phyloP scores from a whole-genome alignment of 2,113 vertebrate genomes.

The Emydocephalus ijimae region DNA sequence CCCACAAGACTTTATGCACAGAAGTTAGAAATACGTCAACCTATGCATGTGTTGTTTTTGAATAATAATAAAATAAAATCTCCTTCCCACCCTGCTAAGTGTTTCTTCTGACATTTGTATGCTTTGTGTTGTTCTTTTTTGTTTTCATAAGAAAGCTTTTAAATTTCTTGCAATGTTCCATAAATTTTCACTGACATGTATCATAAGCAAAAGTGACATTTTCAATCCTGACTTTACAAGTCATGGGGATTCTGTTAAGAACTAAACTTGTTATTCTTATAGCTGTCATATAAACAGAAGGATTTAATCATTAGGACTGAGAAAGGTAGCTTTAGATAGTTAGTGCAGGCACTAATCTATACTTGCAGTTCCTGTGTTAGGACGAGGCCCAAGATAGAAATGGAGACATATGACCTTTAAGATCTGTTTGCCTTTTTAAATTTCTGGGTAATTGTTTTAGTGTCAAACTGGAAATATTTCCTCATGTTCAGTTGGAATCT shows the following conservation, averaged over 20 bases:
- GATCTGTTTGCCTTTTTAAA: not conserved
- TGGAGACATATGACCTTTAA: not conserved
- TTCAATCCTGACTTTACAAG: conserved; percentile 30
- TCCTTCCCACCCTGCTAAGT: not conserved
- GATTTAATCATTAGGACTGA: not conserved
- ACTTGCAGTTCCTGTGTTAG: not conserved
- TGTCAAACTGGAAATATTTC: not conserved
- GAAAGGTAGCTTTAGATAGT: not conserved
- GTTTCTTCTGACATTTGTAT: conserved; percentile 22
- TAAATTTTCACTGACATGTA: conserved; percentile 21
- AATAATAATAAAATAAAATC: conserved; percentile 17
- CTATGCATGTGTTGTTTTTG: conserved; percentile 2
- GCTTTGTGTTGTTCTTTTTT: not conserved
- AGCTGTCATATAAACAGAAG: not conserved
- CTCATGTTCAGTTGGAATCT: not conserved
- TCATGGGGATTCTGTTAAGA: conserved; percentile 24
- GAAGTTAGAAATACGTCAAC: conserved; percentile 11
- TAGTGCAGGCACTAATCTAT: not conserved
- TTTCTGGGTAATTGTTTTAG: not conserved
- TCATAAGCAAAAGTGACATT: conserved; percentile 29
- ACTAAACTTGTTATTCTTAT: conserved; percentile 31
- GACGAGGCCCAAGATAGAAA: not conserved
- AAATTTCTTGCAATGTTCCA: not conserved
- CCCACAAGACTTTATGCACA: conserved; percentile 15
- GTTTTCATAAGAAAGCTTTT: conserved; percentile 19